Evolutionary conservation across 1,140 invertebrate genomes (phyloP), one percentile per base, ranked within the genome.

Genomic region (Tribolium madens): DNA sequence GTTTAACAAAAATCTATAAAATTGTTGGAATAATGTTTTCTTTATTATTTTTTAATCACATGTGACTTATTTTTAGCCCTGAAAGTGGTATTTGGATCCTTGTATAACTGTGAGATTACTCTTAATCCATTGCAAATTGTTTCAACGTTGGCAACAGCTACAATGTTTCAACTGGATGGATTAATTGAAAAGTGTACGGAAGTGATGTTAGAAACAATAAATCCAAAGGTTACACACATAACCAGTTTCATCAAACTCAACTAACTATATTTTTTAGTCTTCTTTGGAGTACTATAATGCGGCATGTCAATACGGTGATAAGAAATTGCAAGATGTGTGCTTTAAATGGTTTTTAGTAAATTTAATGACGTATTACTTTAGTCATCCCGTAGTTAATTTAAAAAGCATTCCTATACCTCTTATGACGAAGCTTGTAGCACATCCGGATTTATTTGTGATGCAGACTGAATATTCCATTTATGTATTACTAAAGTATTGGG

Each of bases 381-480:
- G 88, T 75, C 87, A 90, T 82, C 77, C 81, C 31, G 84, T 89
- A 0, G 85, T 86, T 10, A 87, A 91, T 50, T 69, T 86, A 46
- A 79, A 79, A 36, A 84, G 80, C 3, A 84, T 86, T 70, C 84
- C 85, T 3, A 83, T 89, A 12, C 89, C 92, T 3, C 82, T 95
- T 71, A 93, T 95, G 92, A 86, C 85, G 2, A 87, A 90, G 18
- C 83, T 95, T 47, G 87, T 95, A 2, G 84, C 86, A 1, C 90
- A 91, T 85, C 89, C 90, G 3, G 88, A 93, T 76, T 86, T 96
- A 36, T 91, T 92, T 81, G 93, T 93, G 0, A 91, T 94, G 86
- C 93, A 95, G 84, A 94, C 94, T 2, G 94, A 96, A 86, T 94
- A 93, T 84, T 93, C 93, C 42, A 85, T 95, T 31, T 95, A 95